phyloP scores from a whole-genome alignment of 2,797 vertebrate species.

The Aotus griseimembra region DNA sequence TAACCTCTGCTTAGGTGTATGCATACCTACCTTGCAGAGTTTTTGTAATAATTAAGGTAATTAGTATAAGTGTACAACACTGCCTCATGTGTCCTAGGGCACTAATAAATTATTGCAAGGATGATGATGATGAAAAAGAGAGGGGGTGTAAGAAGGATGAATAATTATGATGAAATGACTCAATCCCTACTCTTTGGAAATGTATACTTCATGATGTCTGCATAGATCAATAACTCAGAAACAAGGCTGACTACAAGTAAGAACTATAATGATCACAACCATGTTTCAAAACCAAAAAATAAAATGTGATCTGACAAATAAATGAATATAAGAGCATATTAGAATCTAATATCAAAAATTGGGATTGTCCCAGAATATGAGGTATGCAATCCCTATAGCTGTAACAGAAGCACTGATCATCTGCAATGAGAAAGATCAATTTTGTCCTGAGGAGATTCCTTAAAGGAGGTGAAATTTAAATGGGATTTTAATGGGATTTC shows the following conservation, averaged over 20 bases:
- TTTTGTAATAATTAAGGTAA: background rate
- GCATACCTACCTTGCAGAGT: background rate
- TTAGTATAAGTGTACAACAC: background rate
- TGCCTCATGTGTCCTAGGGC: background rate
- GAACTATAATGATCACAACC: background rate
- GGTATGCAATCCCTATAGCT: background rate
- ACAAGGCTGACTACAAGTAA: background rate
- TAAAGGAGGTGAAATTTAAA: background rate
- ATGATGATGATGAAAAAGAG: background rate
- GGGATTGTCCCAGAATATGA: background rate
- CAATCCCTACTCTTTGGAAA: background rate
- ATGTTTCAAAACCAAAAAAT: background rate
- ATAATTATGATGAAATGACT: background rate
- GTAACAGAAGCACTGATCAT: background rate
- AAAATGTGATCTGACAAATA: background rate
- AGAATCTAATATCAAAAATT: conserved; percentile 4
- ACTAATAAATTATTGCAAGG: conserved; percentile 13
- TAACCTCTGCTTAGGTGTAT: background rate
- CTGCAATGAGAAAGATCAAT: background rate
- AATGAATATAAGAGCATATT: background rate
- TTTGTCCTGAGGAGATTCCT: background rate
- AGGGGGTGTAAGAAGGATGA: background rate
- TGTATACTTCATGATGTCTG: background rate
- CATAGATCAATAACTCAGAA: background rate
- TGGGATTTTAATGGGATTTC: background rate